Conservation (phyloP, 2,888 invertebrate species). For the Mythimna ferrago region DNA sequence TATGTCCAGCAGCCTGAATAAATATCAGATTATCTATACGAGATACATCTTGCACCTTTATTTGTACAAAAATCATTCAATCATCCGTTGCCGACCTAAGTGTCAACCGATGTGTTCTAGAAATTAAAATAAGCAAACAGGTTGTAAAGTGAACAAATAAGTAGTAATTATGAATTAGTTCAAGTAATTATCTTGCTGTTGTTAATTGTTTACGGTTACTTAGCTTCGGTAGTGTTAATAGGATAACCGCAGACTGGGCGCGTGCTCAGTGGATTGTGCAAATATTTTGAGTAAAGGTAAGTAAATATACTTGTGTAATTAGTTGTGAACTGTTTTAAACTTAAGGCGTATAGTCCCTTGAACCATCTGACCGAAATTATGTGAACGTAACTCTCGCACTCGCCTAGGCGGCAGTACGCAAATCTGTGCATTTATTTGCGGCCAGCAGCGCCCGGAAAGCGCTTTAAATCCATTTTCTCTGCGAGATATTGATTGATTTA, state of each 20-base stretch:
- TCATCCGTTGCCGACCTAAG: constrained; percentile 16
- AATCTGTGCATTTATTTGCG: no score
- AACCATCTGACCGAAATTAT: no score
- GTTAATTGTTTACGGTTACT: constrained; percentile 57
- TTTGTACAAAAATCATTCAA: constrained; percentile 42
- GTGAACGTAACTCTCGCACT: no score
- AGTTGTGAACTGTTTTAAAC: constrained; percentile 18
- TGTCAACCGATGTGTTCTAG: constrained; percentile 25
- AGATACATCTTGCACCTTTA: constrained; percentile 31
- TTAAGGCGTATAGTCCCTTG: no score
- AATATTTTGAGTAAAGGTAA: constrained; percentile 52
- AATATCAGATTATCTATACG: constrained; percentile 58
- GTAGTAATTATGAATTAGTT: constrained; percentile 59
- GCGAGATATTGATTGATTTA: no score
- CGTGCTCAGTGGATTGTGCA: constrained; percentile 38
- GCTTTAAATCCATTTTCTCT: no score
- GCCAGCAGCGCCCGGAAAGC: no score
- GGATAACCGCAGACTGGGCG: constrained; percentile 25
- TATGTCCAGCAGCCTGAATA: constrained; percentile 60
- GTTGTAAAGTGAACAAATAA: constrained; percentile 42
- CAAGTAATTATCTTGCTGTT: constrained; percentile 48
- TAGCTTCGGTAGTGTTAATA: constrained; percentile 52
- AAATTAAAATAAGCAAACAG: constrained; percentile 43
- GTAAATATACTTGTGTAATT: constrained; percentile 25
- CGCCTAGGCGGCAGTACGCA: no score